phyloP scores from a whole-genome alignment of 2,113 vertebrate species.

The Malurus alboscapulatus region DNA sequence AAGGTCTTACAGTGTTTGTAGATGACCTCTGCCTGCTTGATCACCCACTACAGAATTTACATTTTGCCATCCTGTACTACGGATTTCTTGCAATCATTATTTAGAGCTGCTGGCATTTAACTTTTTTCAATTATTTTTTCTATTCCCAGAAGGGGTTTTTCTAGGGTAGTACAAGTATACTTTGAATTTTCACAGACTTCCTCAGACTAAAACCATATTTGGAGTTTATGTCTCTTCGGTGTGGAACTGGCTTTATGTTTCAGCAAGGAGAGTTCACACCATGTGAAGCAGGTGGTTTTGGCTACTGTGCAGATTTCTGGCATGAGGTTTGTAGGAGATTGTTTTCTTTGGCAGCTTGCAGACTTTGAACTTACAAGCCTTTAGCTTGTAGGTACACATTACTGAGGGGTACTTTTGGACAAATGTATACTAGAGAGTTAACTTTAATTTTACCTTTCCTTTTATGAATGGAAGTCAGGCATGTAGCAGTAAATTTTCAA shows the following conservation, averaged over 20 bases:
- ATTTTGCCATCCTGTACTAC: not conserved
- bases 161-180: not conserved
- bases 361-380: not conserved
- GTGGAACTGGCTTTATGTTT: not conserved
- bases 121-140: not conserved
- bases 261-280: not conserved
- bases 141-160: not conserved
- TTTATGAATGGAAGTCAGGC: constrained; percentile 18
- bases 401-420: not conserved
- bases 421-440: not conserved
- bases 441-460: constrained; percentile 15
- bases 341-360: not conserved
- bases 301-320: not conserved
- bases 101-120: not conserved
- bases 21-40: not conserved
- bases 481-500: constrained; percentile 20
- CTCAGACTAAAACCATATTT: not conserved
- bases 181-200: not conserved
- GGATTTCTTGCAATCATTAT: not conserved
- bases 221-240: not conserved
- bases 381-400: not conserved
- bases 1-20: not conserved
- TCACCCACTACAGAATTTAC: not conserved
- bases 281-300: not conserved
- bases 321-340: not conserved